Base-by-base conservation (phyloP, 2,797 vertebrate genomes). In the Falco naumanni region DNA sequence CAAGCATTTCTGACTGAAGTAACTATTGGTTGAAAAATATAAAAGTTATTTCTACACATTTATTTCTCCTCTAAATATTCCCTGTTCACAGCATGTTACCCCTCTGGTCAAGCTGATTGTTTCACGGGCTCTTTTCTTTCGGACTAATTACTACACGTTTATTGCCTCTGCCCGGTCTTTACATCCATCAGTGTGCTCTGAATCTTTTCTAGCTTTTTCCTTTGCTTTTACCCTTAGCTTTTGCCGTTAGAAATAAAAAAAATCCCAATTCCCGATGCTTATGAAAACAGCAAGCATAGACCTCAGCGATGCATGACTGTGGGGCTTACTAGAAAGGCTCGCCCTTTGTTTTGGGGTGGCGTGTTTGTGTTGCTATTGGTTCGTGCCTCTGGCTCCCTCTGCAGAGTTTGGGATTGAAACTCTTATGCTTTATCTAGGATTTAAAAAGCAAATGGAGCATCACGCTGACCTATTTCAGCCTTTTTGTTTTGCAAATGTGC, bases 381-480 rank as follows among this genome's bases (percentile, higher is more conserved):
- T 78, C 8, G 1, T 43, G 61, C 31, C 18, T 33, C 69, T 75
- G 60, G 47, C 82, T 89, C 7, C 5, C 65, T 75, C 69, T 72
- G 54, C 56, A 51, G 41, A 76, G 80, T 47, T 89, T 34, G 84
- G 60, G 45, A 90, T 31, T 43, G 80, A 70, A 96, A 94, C 83
- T 75, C 92, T 68, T 53, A 16, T 0, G 48, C 87, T 96, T 96
- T 87, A 93, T 91, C 80, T 95, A 48, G 89, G 91, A 90, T 97
- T 96, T 94, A 51, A 93, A 97, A 91, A 94, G 90, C 59, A 90
- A 94, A 59, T 70, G 70, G 87, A 96, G 77, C 96, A 94, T 96
- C 63, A 48, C 59, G 18, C 61, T 96, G 95, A 95, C 89, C 94
- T 96, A 75, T 94, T 95, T 96, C 88, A 84, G 94, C 74, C 56